Conservation (phyloP, 2,113 vertebrate genomes). For the Rhea americana region DNA sequence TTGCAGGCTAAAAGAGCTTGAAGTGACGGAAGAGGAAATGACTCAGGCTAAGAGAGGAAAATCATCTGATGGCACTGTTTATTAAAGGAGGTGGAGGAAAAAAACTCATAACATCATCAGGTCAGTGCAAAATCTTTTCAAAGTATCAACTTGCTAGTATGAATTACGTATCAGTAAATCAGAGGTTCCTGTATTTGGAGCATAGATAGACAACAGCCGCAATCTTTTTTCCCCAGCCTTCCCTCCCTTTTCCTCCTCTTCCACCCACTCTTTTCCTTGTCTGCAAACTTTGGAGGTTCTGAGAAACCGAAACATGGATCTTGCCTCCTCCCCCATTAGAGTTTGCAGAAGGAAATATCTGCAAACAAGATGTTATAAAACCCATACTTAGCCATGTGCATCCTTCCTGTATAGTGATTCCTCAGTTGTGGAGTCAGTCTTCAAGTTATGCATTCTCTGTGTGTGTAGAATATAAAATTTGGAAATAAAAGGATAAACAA, state of each 20-base stretch:
- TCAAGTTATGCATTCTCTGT: neutral
- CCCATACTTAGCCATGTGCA: neutral
- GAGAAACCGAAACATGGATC: slow-evolving; percentile 18
- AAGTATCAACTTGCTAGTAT: neutral
- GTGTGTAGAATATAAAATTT: neutral
- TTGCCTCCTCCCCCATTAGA: neutral
- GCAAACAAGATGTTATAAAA: slow-evolving; percentile 25
- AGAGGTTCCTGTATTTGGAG: neutral
- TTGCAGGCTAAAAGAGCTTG: slow-evolving; percentile 3
- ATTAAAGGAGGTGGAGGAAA: slow-evolving; percentile 39
- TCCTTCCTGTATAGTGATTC: neutral
- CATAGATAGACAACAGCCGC: neutral
- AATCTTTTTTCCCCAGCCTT: neutral
- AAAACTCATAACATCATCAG: neutral
- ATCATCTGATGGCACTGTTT: slow-evolving; percentile 53
- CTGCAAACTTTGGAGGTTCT: slow-evolving; percentile 20
- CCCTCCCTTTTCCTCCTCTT: slow-evolving; percentile 32
- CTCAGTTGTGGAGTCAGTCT: neutral
- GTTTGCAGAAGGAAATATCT: slow-evolving; percentile 34
- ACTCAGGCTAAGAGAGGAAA: slow-evolving; percentile 58
- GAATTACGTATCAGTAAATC: neutral
- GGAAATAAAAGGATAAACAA: slow-evolving; percentile 10
- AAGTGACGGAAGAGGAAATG: slow-evolving; percentile 58
- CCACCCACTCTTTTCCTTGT: slow-evolving; percentile 37
- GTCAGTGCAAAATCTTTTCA: neutral